These are phyloP conservation scores for Helicolenus hilgendorfi DNA, from an alignment of 2,797 vertebrate species.

Conservation along the genomic window DNA sequence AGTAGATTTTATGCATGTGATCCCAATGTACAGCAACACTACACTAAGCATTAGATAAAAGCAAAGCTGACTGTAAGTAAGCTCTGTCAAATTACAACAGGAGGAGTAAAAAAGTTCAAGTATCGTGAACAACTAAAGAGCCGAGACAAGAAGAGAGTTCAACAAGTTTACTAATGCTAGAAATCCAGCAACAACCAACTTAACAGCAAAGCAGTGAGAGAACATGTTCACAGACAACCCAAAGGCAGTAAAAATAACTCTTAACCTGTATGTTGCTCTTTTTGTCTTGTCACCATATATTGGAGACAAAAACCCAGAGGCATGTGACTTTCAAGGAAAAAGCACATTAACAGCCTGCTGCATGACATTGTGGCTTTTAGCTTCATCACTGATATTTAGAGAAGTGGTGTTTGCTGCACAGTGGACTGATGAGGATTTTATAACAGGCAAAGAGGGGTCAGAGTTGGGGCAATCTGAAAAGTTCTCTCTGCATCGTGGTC, in stretches of 20 bases:
- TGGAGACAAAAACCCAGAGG: neutral
- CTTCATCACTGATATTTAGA: slow-evolving; percentile 4
- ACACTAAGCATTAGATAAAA: neutral
- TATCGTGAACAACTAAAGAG: neutral
- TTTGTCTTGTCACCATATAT: neutral
- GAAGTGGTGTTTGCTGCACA: neutral
- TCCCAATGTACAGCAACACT: neutral
- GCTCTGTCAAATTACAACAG: neutral
- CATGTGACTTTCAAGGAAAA: neutral
- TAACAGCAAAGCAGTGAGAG: neutral
- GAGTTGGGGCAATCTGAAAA: neutral
- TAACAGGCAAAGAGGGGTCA: neutral
- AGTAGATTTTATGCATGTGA: neutral
- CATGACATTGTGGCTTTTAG: neutral
- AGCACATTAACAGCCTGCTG: neutral
- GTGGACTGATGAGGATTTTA: neutral
- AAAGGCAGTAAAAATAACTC: neutral
- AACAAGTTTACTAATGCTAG: neutral
- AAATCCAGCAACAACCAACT: neutral
- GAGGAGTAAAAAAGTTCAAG: neutral
- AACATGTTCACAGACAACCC: neutral
- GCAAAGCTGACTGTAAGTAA: neutral
- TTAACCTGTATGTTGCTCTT: too few relatives aligned
- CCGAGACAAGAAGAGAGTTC: neutral
- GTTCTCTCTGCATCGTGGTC: too few relatives aligned